Percentiles rank a stretch among this genome's conserved stretches.
Conservation (phyloP, 2,888 invertebrate species). For the Deroplatys truncata region DNA sequence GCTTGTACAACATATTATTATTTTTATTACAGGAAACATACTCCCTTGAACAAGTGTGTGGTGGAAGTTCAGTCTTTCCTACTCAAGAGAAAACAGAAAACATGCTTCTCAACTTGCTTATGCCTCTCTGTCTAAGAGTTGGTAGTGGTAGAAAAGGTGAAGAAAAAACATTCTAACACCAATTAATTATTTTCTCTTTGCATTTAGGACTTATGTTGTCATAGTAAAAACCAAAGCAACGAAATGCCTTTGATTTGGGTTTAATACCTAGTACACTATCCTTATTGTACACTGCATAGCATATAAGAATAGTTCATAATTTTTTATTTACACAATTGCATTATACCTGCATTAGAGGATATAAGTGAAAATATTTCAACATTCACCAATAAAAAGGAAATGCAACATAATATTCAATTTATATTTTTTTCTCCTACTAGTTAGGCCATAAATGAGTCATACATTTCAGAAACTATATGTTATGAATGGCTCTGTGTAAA, state of each 20-base stretch:
- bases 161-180: not conserved
- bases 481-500: too few relatives aligned
- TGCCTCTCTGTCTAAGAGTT: constrained; percentile 92
- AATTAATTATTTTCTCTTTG: not conserved
- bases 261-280: too few relatives aligned
- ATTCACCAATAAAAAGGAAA: too few relatives aligned
- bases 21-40: constrained; percentile 63
- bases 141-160: constrained; percentile 92
- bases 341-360: too few relatives aligned
- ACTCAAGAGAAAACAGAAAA: constrained; percentile 92
- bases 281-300: too few relatives aligned
- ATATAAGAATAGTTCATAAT: too few relatives aligned
- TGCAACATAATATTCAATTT: too few relatives aligned
- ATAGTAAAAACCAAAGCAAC: not conserved
- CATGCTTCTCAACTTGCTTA: constrained; percentile 90
- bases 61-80: constrained; percentile 82
- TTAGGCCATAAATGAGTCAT: too few relatives aligned
- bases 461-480: too few relatives aligned
- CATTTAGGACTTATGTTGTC: not conserved
- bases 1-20: not conserved
- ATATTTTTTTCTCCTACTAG: too few relatives aligned
- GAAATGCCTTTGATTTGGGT: not conserved
- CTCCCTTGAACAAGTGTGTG: constrained; percentile 91
- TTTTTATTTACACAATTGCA: too few relatives aligned
- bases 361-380: too few relatives aligned